Evolutionary conservation across 2,113 vertebrate genomes (phyloP).

Genomic region (Noctilio leporinus): DNA sequence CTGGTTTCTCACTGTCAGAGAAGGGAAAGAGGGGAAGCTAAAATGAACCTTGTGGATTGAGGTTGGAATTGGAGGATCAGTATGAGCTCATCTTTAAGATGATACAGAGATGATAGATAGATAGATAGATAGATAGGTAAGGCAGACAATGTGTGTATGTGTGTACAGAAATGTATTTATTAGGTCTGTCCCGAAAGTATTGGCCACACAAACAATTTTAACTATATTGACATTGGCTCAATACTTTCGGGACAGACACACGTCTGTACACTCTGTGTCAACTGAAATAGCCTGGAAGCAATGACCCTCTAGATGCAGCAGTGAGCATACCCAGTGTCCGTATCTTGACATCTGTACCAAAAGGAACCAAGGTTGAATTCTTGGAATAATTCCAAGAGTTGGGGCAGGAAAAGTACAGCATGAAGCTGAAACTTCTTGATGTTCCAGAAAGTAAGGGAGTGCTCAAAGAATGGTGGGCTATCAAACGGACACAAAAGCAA

Average conservation of each 20-base stretch:
- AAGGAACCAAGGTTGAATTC: background rate
- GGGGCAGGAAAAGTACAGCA: background rate
- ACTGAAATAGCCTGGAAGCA: background rate
- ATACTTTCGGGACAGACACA: too few relatives aligned
- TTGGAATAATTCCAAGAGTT: background rate
- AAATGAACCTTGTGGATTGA: background rate
- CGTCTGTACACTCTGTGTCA: too few relatives aligned
- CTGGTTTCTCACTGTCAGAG: background rate
- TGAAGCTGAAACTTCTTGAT: background rate
- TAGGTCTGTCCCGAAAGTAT: too few relatives aligned
- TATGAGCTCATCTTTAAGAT: constrained; percentile 11
- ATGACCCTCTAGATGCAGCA: background rate
- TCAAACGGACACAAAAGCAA: background rate
- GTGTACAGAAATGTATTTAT: background rate
- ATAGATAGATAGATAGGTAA: background rate
- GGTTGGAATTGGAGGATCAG: background rate
- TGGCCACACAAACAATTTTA: too few relatives aligned
- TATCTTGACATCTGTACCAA: background rate
- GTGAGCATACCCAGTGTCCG: background rate
- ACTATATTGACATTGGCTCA: too few relatives aligned
- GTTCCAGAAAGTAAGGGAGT: background rate
- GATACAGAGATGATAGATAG: background rate
- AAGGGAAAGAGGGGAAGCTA: background rate
- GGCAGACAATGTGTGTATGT: background rate
- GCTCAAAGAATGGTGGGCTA: background rate